Evolutionary conservation across 2,113 vertebrate species (phyloP).

Genomic region (Callipepla californica): DNA sequence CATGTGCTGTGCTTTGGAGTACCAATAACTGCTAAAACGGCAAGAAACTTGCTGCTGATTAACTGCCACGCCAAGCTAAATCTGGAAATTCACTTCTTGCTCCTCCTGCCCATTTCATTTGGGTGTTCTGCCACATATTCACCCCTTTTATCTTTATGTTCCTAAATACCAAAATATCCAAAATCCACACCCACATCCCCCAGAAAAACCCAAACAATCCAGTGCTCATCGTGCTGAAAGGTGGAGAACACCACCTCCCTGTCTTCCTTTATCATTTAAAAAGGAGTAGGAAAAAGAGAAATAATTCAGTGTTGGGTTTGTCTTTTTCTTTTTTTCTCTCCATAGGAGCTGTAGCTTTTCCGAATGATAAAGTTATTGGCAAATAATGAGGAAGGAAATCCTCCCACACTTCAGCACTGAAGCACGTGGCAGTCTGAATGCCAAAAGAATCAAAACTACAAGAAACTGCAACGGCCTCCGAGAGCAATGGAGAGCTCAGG

Average conservation of each 20-base stretch:
- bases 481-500: not conserved
- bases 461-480: not conserved
- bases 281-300: not conserved
- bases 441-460: not conserved
- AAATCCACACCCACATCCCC: not conserved
- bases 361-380: not conserved
- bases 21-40: not conserved
- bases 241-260: not conserved
- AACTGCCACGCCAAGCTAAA: not conserved
- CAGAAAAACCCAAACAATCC: no score
- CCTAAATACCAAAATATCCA: not conserved
- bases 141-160: not conserved
- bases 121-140: not conserved
- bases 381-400: not conserved
- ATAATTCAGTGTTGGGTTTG: not conserved
- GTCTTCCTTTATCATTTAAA: not conserved
- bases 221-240: not conserved
- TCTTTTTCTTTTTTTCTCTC: no score
- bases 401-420: not conserved
- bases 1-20: not conserved
- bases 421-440: not conserved
- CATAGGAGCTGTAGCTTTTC: not conserved
- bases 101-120: not conserved
- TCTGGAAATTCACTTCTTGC: not conserved
- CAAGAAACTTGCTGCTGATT: no score